Percentiles rank a stretch among this genome's conserved stretches.
Evolutionary conservation across 2,113 vertebrate species (phyloP).

Genomic region (Phycodurus eques): DNA sequence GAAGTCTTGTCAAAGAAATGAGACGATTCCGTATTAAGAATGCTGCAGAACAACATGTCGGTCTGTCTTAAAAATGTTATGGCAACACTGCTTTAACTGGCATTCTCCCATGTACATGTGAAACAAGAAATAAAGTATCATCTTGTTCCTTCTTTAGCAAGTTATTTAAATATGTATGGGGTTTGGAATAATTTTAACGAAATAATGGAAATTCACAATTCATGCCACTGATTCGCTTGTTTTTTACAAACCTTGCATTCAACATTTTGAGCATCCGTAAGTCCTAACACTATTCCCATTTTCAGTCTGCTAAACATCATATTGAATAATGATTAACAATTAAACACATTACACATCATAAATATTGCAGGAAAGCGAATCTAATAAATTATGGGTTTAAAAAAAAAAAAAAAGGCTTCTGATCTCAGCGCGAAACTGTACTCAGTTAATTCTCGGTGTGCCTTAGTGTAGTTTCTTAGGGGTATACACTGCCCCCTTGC

Average conservation of each 20-base stretch:
- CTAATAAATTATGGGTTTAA: background rate
- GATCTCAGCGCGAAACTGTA: background rate
- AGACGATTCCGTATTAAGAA: background rate
- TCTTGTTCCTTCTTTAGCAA: background rate
- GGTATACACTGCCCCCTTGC: slow-evolving; percentile 18
- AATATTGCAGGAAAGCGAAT: background rate
- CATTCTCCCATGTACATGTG: background rate
- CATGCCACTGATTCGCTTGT: background rate
- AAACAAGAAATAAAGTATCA: background rate
- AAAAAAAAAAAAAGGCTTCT: background rate
- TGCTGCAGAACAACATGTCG: background rate
- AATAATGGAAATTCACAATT: background rate
- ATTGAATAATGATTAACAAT: background rate
- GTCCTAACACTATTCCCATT: background rate
- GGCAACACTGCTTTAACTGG: background rate
- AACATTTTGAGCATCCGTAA: background rate
- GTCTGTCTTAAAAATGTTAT: background rate
- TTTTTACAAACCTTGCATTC: no score
- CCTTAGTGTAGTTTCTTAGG: slow-evolving; percentile 16
- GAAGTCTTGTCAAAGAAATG: background rate
- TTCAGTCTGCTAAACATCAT: background rate
- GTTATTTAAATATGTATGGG: background rate
- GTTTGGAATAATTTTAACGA: background rate
- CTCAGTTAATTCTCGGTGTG: slow-evolving; percentile 38
- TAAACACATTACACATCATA: background rate